A percentile compares a stretch with the other conserved stretches of the same genome.
phyloP scores from a whole-genome alignment of 2,797 vertebrate species.

The Anas bahamensis region DNA sequence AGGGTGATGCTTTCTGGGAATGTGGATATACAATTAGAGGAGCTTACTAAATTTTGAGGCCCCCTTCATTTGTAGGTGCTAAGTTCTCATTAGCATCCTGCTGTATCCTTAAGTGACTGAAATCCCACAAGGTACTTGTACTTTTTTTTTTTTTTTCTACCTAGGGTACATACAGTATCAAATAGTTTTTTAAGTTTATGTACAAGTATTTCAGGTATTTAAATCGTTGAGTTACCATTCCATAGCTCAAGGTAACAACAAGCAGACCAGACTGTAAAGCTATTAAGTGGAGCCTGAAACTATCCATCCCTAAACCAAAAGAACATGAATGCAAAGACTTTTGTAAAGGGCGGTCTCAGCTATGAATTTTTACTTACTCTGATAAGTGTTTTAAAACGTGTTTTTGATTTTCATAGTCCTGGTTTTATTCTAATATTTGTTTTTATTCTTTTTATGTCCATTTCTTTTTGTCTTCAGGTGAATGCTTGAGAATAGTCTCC shows the following conservation, averaged over 20 bases:
- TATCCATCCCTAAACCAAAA: background rate
- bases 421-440: background rate
- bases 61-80: background rate
- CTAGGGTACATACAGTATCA: background rate
- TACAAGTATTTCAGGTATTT: background rate
- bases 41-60: background rate
- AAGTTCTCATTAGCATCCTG: background rate
- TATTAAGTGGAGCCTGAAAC: background rate
- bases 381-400: background rate
- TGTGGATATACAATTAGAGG: background rate
- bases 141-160: background rate
- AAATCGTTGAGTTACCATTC: background rate
- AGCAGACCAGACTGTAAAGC: background rate
- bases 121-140: background rate
- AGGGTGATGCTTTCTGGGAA: background rate
- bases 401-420: background rate
- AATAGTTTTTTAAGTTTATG: background rate
- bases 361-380: background rate
- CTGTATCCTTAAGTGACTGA: background rate
- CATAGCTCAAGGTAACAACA: background rate
- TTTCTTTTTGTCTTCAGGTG: background rate
- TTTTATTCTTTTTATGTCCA: background rate
- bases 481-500: background rate
- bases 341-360: background rate
- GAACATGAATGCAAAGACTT: background rate